Percentiles rank a stretch among this genome's conserved stretches.
Conservation (phyloP, 2,888 invertebrate species). For the Erebia ligea region DNA sequence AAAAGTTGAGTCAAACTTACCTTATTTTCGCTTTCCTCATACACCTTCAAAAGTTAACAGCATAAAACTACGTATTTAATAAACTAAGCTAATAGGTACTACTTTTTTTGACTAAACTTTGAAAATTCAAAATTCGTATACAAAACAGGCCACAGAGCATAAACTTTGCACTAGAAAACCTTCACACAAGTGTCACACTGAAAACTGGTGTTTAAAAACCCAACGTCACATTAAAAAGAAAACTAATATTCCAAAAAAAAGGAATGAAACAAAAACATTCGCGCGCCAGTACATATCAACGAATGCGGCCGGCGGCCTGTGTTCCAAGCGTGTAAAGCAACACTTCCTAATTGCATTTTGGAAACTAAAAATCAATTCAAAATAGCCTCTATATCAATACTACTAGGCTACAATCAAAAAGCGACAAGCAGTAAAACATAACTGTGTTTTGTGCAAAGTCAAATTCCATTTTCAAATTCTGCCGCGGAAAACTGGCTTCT, state of each 20-base stretch:
- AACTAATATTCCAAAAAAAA: slow-evolving; percentile 45
- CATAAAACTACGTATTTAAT: background rate
- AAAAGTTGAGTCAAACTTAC: slow-evolving; percentile 14
- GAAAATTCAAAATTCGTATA: slow-evolving; percentile 40
- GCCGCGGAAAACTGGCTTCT: slow-evolving; percentile 80
- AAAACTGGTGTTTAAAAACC: slow-evolving; percentile 46
- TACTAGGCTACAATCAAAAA: slow-evolving; percentile 33
- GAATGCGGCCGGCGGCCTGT: slow-evolving; percentile 69
- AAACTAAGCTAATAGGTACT: slow-evolving; percentile 2
- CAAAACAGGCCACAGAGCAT: slow-evolving; percentile 43
- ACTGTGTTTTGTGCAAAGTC: slow-evolving; percentile 59
- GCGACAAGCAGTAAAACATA: slow-evolving; percentile 45
- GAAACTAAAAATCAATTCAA: slow-evolving; percentile 38
- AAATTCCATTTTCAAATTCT: slow-evolving; percentile 74
- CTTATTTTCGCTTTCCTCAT: background rate
- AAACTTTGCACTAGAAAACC: slow-evolving; percentile 34
- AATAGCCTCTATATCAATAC: slow-evolving; percentile 48
- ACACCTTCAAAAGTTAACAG: background rate
- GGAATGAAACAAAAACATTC: slow-evolving; percentile 77
- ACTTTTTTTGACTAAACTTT: slow-evolving; percentile 21
- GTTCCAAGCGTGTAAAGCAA: slow-evolving; percentile 61
- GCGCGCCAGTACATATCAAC: slow-evolving; percentile 78
- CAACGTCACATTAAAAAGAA: slow-evolving; percentile 61
- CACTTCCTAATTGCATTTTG: slow-evolving; percentile 44
- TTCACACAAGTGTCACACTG: slow-evolving; percentile 38